phyloP scores from a whole-genome alignment of 2,888 invertebrate genomes.

The Polyommatus iphigenia region DNA sequence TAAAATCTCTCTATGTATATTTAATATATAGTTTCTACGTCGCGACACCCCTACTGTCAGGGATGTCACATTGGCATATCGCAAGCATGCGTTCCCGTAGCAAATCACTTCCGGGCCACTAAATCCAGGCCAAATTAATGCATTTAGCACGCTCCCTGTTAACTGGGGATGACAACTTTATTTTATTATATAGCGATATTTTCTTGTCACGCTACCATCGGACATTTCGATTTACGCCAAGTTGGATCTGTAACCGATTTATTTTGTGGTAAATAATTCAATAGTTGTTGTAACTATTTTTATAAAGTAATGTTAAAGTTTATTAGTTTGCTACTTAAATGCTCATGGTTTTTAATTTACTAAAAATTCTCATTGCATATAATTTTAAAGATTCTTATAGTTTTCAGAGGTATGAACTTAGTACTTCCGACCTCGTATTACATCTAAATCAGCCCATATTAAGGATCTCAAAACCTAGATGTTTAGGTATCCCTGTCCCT shows the following conservation, averaged over 20 bases:
- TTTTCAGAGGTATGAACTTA: too few relatives aligned
- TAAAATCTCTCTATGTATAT: background rate
- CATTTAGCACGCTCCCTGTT: constrained; percentile 78
- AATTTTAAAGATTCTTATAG: too few relatives aligned
- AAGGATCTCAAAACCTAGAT: too few relatives aligned
- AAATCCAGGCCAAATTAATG: constrained; percentile 80
- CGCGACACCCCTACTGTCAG: constrained; percentile 36
- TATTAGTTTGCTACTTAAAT: background rate
- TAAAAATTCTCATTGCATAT: too few relatives aligned
- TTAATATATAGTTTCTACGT: background rate
- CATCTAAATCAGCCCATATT: too few relatives aligned
- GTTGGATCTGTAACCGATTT: constrained; percentile 44
- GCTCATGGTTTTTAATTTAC: background rate
- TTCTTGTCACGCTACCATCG: constrained; percentile 73
- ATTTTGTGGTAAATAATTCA: background rate
- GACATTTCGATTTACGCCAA: constrained; percentile 39
- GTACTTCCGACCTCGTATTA: too few relatives aligned
- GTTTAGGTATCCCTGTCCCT: background rate
- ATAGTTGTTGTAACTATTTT: background rate
- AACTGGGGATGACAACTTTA: constrained; percentile 79
- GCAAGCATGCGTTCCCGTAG: constrained; percentile 77
- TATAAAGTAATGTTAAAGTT: background rate
- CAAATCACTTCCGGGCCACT: constrained; percentile 81
- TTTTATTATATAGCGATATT: constrained; percentile 76
- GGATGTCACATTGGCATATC: constrained; percentile 69